Percentiles rank a stretch among this genome's conserved stretches.
phyloP scores from a whole-genome alignment of 2,113 vertebrate genomes.

The Toxostoma redivivum region DNA sequence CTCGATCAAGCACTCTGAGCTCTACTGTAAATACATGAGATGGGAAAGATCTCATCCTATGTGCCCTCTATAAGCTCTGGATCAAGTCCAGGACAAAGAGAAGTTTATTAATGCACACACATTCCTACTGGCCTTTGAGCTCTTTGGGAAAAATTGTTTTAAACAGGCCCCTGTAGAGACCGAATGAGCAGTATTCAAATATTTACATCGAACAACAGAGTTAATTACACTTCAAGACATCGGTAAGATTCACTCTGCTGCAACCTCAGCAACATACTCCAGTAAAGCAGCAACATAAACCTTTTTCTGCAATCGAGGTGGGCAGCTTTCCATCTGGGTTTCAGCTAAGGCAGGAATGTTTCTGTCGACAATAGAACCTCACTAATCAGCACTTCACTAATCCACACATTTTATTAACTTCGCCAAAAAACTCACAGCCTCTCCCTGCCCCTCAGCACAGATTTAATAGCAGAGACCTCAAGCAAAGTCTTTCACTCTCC shows the following conservation, averaged over 20 bases:
- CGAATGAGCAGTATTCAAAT: constrained; percentile 40
- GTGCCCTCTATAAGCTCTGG: constrained; percentile 47
- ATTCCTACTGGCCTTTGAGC: constrained; percentile 40
- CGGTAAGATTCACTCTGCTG: constrained; percentile 39
- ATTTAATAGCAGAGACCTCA: constrained; percentile 53
- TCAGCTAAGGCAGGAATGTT: constrained; percentile 53
- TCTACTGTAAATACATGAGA: constrained; percentile 42
- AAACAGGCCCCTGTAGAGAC: not conserved
- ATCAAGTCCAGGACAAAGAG: constrained; percentile 43
- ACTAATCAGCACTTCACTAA: constrained; percentile 63
- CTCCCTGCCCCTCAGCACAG: constrained; percentile 53
- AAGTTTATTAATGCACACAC: constrained; percentile 47
- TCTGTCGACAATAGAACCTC: constrained; percentile 55
- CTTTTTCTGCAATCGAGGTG: not conserved
- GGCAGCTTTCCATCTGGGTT: constrained; percentile 58
- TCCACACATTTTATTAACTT: constrained; percentile 64
- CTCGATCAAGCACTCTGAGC: constrained; percentile 23
- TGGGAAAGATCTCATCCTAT: constrained; percentile 34
- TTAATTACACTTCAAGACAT: constrained; percentile 50
- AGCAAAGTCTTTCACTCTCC: constrained; percentile 27
- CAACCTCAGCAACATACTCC: constrained; percentile 48
- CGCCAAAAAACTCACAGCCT: constrained; percentile 34
- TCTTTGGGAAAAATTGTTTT: constrained; percentile 38
- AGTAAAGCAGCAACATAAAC: constrained; percentile 44
- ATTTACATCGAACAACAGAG: constrained; percentile 48